Evolutionary conservation across 1,140 invertebrate genomes (phyloP).

Genomic region (Cyclina sinensis): DNA sequence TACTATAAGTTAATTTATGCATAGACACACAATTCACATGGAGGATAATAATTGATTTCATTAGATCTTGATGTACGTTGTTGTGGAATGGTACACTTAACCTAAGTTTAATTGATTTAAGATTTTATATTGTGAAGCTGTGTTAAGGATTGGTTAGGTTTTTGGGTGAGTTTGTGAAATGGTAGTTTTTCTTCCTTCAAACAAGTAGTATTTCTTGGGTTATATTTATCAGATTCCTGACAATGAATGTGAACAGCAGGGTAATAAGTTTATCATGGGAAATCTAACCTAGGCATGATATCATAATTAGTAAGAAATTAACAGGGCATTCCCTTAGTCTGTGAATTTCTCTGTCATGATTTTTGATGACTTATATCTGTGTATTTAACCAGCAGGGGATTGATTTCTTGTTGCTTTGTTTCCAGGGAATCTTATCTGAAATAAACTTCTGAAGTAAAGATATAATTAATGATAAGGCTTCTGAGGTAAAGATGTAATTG

Average conservation of each 20-base stretch:
- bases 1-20: background rate
- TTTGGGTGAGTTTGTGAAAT: too few relatives aligned
- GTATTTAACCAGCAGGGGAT: background rate
- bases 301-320: slow-evolving; percentile 21
- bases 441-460: background rate
- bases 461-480: slow-evolving; percentile 14
- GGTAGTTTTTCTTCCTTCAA: too few relatives aligned
- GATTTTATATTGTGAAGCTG: too few relatives aligned
- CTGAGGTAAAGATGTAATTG: slow-evolving; percentile 5
- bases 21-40: background rate
- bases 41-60: background rate
- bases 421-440: slow-evolving; percentile 14
- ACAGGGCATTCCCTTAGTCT: background rate
- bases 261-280: background rate
- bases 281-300: background rate
- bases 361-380: background rate
- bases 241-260: too few relatives aligned
- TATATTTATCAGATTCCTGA: too few relatives aligned
- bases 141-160: too few relatives aligned
- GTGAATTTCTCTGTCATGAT: slow-evolving; percentile 21
- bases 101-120: too few relatives aligned
- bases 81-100: too few relatives aligned
- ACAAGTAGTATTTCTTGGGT: too few relatives aligned
- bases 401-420: background rate
- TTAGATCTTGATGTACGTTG: too few relatives aligned